Evolutionary conservation across 2,797 vertebrate species (phyloP).

Genomic region (Erethizon dorsatum): DNA sequence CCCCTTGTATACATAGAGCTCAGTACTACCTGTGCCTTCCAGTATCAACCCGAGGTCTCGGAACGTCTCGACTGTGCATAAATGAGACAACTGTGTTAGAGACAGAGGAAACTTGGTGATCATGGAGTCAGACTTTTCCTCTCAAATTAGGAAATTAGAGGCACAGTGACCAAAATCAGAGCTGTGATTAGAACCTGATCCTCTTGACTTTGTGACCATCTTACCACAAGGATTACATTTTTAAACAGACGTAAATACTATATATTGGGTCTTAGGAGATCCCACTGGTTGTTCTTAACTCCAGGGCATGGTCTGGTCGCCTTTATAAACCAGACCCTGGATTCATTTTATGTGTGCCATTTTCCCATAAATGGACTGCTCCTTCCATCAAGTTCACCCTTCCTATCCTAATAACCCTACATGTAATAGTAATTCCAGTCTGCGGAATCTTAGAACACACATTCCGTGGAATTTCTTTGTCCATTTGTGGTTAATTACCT

Average conservation of each 20-base stretch:
- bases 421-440: background rate
- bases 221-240: background rate
- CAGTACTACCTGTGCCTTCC: background rate
- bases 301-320: background rate
- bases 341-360: background rate
- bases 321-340: background rate
- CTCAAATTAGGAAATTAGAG: background rate
- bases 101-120: background rate
- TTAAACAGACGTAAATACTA: background rate
- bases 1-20: background rate
- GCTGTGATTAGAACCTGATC: background rate
- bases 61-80: too few relatives aligned
- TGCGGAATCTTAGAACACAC: background rate
- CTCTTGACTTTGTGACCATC: background rate
- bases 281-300: background rate
- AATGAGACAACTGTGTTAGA: fast-evolving
- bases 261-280: background rate
- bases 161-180: background rate
- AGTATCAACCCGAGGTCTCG: background rate
- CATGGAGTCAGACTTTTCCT: background rate
- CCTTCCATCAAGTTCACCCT: background rate
- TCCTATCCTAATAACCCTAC: background rate
- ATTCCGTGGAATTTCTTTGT: background rate
- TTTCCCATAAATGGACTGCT: background rate
- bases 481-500: background rate